These are phyloP conservation scores for Amblyopsis rosae DNA, from an alignment of 2,113 vertebrate genomes.

Conservation along the genomic window DNA sequence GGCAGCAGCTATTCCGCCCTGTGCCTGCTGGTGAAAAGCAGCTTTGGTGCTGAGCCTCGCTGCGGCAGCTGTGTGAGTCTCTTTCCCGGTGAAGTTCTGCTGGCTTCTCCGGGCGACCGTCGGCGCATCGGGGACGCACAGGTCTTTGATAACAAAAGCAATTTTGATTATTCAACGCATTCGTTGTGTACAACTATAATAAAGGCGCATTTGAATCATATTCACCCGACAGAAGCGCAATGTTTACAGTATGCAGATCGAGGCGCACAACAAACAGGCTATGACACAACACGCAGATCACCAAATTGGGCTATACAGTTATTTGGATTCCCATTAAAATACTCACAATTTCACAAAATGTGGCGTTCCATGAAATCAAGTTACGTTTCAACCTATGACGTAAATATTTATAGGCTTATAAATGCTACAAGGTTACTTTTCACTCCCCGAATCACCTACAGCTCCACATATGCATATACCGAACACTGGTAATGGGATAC, in stretches of 20 bases:
- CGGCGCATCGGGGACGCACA: not conserved
- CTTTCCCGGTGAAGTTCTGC: not conserved
- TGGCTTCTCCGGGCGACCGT: not conserved
- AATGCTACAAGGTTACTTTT: no score
- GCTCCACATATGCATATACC: slow-evolving; percentile 35
- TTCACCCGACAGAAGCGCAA: not conserved
- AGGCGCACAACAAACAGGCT: not conserved
- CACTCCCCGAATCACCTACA: no score
- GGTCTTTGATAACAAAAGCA: not conserved
- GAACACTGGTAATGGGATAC: slow-evolving; percentile 32
- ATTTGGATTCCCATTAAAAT: no score
- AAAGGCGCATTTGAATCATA: not conserved
- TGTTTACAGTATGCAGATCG: no score
- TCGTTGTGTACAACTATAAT: not conserved
- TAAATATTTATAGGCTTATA: no score
- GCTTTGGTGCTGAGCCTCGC: slow-evolving; percentile 49
- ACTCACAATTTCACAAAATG: no score
- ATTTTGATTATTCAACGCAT: not conserved
- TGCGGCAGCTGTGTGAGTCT: slow-evolving; percentile 32
- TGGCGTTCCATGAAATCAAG: no score
- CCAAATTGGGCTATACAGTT: no score
- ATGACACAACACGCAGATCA: no score
- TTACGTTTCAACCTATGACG: no score
- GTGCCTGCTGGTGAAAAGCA: slow-evolving; percentile 67
- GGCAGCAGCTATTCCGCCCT: slow-evolving; percentile 52